These are phyloP conservation scores for Palythoa grandis DNA, from an alignment of 92 coral and sea anemone genomes.

Conservation along the genomic window DNA sequence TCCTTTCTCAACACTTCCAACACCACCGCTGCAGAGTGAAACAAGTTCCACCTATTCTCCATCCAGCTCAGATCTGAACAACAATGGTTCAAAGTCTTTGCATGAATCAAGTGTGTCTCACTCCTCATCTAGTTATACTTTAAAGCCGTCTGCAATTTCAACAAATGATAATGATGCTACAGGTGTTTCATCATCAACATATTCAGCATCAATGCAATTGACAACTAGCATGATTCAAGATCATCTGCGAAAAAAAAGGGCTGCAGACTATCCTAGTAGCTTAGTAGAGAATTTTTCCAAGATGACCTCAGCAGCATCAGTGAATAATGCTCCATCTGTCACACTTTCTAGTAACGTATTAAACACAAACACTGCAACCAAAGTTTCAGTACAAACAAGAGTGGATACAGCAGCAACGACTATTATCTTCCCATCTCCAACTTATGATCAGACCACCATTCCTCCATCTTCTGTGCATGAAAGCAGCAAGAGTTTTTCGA, in stretches of 20 bases:
- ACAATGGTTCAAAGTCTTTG: neutral
- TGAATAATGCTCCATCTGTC: neutral
- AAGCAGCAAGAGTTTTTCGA: neutral
- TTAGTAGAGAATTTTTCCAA: neutral
- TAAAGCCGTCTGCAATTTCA: neutral
- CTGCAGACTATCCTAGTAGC: neutral
- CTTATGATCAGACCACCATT: neutral
- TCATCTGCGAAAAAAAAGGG: neutral
- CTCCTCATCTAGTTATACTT: neutral
- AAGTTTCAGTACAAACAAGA: neutral
- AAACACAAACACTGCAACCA: neutral
- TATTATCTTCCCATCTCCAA: neutral
- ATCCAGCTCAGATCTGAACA: neutral
- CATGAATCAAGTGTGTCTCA: neutral
- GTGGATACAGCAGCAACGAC: neutral
- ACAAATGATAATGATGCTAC: neutral
- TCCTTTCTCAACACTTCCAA: neutral
- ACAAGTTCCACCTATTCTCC: neutral
- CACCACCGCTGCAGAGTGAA: neutral
- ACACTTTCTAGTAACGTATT: neutral
- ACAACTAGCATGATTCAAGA: neutral
- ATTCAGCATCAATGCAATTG: neutral
- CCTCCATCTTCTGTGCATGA: neutral
- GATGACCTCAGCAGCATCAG: too few species aligned
- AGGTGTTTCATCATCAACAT: neutral